phyloP scores from a whole-genome alignment of 2,888 invertebrate genomes.

The Caenorhabditis sp. region DNA sequence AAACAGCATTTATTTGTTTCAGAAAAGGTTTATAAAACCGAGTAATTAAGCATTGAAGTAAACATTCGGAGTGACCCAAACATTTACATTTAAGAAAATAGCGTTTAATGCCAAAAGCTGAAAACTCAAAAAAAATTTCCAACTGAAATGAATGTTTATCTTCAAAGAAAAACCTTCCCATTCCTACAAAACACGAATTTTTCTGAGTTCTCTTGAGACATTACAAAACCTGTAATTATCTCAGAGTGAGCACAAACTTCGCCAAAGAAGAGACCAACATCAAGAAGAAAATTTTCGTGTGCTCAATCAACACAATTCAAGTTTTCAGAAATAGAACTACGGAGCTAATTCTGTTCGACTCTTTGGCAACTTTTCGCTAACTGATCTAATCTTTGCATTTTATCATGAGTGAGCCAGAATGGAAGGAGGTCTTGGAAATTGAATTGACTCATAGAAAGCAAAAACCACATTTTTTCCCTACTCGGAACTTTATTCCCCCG shows the following conservation, averaged over 20 bases:
- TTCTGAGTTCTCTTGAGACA: neutral
- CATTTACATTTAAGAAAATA: too few species aligned
- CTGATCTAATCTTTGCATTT: neutral
- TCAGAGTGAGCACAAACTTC: neutral
- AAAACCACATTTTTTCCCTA: neutral
- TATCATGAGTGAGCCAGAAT: neutral
- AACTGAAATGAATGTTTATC: neutral
- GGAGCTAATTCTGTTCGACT: neutral
- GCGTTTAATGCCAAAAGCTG: too few species aligned
- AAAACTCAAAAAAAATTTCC: too few species aligned
- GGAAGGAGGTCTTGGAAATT: neutral
- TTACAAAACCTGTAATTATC: neutral
- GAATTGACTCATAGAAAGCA: neutral
- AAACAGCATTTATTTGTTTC: too few species aligned
- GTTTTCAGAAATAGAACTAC: neutral
- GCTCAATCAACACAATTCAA: neutral
- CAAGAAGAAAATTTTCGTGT: slow-evolving; percentile 1
- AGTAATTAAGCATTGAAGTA: too few species aligned
- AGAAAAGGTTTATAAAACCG: too few species aligned
- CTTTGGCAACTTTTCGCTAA: slow-evolving; percentile 1
- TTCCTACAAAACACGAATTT: slow-evolving; percentile 8
- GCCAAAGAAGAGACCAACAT: neutral
- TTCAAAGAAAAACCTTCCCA: neutral
- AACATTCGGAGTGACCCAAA: too few species aligned
- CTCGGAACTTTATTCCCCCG: neutral